Base-by-base conservation (phyloP, 2,797 vertebrate species). In the Lagorchestes hirsutus region DNA sequence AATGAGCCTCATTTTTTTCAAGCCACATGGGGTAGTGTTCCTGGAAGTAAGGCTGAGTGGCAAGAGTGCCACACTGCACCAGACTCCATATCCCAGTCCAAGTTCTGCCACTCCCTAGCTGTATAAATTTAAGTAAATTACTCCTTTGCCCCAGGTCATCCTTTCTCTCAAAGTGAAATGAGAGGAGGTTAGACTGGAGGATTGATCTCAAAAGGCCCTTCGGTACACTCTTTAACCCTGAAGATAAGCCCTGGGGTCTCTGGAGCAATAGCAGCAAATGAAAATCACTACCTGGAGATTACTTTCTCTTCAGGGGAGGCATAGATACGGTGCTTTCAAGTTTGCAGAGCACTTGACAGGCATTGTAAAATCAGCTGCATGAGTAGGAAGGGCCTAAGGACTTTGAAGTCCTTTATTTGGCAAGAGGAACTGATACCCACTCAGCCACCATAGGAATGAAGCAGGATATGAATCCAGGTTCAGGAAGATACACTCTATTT, bases 1-100 rank as follows among this genome's bases (percentile, higher is more conserved):
- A 74, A 18, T 1, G 34, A 74, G 34, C 5, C 13, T 74, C 4
- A 2, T 5, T n/a, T n/a, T 13, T 4, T 4, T n/a, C 16, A n/a
- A 67, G 13, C 34, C 62, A 67, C 34, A 67, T 6, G 14, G 62
- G 59, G 13, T 0, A 2, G 62, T n/a, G 8, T 22, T 74, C 62
- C 16, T 40, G 62, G 62, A 74, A 31, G 16, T 0, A 5, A 74
- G 14, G 34, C 0, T 0, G 3, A 9, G 16, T 2, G 5, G 14
- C 34, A 5, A 62, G 14, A 67, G 59, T 13, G 12, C 27, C 57
- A 58, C 8, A 58, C 27, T 28, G 31, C 59, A 59, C 27, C 57
- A 58, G 27, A 58, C 27, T 28, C 27, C 24, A 2, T 10, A 27
- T 40, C 2, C 67, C 6, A 24, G 67, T 74, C 34, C 12, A 6